These are phyloP conservation scores for Montipora foliosa DNA, from an alignment of 64 coral and sea anemone species.

Conservation along the genomic window DNA sequence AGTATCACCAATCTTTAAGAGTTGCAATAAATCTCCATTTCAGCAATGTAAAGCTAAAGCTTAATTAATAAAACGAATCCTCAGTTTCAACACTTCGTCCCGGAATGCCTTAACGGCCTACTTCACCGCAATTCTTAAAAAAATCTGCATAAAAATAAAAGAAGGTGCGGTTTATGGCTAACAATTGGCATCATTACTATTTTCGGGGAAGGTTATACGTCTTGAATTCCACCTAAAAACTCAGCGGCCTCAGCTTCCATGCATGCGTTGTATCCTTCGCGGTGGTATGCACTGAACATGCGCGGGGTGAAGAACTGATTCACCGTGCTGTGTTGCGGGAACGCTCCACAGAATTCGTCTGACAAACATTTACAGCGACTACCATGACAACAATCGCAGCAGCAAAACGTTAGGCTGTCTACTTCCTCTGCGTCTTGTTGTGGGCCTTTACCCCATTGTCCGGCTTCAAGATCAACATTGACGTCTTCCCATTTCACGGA, in stretches of 20 bases:
- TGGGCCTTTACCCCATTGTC: constrained; percentile 73
- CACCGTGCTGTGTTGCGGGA: constrained; percentile 60
- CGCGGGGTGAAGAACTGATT: constrained; percentile 79
- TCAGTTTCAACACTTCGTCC: no score
- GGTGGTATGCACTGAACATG: constrained; percentile 75
- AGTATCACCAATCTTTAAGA: no score
- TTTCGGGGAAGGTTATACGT: background rate
- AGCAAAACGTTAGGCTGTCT: constrained; percentile 69
- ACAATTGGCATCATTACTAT: background rate
- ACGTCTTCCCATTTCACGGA: constrained; percentile 56
- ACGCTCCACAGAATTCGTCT: constrained; percentile 13
- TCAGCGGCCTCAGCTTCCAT: constrained; percentile 59
- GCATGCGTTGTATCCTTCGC: constrained; percentile 78
- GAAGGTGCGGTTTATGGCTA: no score
- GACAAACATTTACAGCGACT: background rate
- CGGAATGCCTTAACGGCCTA: no score
- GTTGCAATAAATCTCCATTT: no score
- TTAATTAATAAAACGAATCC: no score
- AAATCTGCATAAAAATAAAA: no score
- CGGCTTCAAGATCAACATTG: constrained; percentile 46
- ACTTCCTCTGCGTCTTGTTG: constrained; percentile 63
- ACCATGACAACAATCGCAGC: constrained; percentile 80
- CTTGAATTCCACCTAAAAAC: constrained; percentile 25
- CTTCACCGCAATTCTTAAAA: no score
- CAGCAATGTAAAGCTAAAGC: no score